Conservation (phyloP, 2,113 vertebrate genomes). For the Cololabis saira region DNA sequence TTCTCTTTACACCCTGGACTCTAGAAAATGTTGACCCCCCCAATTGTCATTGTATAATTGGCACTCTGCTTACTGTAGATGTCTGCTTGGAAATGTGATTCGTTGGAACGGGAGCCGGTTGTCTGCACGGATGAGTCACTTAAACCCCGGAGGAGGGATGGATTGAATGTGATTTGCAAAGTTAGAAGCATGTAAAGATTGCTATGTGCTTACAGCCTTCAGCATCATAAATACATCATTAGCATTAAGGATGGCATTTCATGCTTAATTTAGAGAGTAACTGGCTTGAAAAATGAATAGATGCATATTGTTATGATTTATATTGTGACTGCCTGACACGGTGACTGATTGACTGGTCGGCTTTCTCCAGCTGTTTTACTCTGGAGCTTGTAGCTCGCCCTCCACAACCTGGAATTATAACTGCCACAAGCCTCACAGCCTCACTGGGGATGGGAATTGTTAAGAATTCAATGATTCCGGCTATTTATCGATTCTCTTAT, state of each 20-base stretch:
- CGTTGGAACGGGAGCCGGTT: slow-evolving; percentile 17
- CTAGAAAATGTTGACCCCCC: too few species aligned
- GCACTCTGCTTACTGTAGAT: too few species aligned
- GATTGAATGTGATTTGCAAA: slow-evolving; percentile 24
- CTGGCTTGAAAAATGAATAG: slow-evolving; percentile 20
- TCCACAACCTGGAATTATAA: slow-evolving; percentile 50
- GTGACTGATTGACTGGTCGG: slow-evolving; percentile 55
- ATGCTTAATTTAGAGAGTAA: slow-evolving; percentile 41
- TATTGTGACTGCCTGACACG: slow-evolving; percentile 18
- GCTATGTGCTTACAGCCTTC: slow-evolving; percentile 16
- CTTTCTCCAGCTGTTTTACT: slow-evolving; percentile 56
- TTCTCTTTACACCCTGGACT: too few species aligned
- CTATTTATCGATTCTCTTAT: too few species aligned
- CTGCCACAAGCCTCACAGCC: slow-evolving; percentile 57
- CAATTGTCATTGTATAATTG: too few species aligned
- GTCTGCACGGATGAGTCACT: slow-evolving; percentile 39
- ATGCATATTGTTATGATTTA: slow-evolving; percentile 8
- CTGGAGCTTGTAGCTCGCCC: slow-evolving; percentile 24
- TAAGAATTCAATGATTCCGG: too few species aligned
- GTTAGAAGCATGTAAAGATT: neutral
- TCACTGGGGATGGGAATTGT: too few species aligned
- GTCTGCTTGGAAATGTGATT: slow-evolving; percentile 1
- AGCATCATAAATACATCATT: slow-evolving; percentile 34
- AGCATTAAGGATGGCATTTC: slow-evolving; percentile 31
- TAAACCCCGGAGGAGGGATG: slow-evolving; percentile 26